These are phyloP conservation scores for Cyanoderma ruficeps DNA, from an alignment of 2,113 vertebrate genomes.

Conservation along the genomic window DNA sequence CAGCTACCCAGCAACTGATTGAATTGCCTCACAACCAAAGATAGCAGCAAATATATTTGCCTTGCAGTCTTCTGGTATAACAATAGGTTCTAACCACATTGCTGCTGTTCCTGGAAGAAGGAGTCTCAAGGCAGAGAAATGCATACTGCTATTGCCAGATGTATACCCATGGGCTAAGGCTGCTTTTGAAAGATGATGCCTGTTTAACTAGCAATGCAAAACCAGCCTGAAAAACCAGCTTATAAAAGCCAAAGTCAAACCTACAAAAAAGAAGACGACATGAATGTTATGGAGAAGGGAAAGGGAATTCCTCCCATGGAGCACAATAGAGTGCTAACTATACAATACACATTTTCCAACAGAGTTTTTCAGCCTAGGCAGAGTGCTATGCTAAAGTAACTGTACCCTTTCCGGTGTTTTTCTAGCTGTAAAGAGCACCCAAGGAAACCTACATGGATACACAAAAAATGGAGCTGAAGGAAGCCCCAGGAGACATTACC, in stretches of 20 bases:
- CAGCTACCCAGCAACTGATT: neutral
- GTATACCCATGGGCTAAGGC: neutral
- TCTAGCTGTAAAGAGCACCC: neutral
- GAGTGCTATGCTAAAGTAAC: neutral
- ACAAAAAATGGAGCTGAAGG: neutral
- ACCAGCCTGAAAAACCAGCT: neutral
- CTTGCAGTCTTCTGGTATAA: neutral
- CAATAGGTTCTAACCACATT: neutral
- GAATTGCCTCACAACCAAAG: neutral
- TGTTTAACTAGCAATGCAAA: neutral
- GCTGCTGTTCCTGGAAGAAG: slow-evolving; percentile 31
- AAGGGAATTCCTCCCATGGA: neutral
- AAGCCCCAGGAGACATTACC: neutral
- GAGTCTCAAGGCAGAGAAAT: neutral
- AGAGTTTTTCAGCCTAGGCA: neutral
- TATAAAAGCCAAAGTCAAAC: neutral
- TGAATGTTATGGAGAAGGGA: neutral
- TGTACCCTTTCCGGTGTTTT: neutral
- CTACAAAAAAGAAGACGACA: neutral
- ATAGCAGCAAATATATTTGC: neutral
- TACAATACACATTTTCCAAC: neutral
- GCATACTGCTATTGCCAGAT: neutral
- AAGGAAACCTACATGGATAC: neutral
- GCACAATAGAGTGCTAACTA: neutral
- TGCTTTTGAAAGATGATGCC: neutral